Percentiles rank a stretch among this genome's conserved stretches.
phyloP scores from a whole-genome alignment of 2,113 vertebrate genomes.

The Aspiorhynchus laticeps region DNA sequence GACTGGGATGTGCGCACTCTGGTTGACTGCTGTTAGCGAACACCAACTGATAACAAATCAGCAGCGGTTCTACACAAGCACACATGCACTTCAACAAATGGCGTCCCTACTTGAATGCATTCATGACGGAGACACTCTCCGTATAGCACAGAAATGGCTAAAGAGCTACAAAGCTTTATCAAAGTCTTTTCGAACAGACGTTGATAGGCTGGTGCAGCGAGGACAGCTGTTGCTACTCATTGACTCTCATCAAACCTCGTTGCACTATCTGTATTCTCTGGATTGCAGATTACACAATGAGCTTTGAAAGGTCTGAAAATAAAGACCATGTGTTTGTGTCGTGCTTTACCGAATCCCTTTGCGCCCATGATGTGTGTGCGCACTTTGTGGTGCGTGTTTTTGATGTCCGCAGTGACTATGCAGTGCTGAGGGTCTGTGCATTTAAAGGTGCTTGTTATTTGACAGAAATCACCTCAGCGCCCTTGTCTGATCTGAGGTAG shows the following conservation, averaged over 20 bases:
- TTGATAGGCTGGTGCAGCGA: background rate
- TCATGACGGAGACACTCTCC: background rate
- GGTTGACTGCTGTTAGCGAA: constrained; percentile 17
- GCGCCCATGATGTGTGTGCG: background rate
- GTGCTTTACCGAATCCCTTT: background rate
- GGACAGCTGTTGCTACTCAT: constrained; percentile 40
- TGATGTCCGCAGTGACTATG: constrained; percentile 12
- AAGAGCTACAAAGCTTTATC: constrained; percentile 22
- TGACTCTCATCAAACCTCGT: constrained; percentile 38
- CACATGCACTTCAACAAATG: constrained; percentile 22
- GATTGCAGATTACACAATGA: constrained; percentile 38
- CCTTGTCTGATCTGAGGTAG: constrained; percentile 62
- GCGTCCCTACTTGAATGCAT: background rate
- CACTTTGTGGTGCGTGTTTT: background rate
- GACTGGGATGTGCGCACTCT: constrained; percentile 2
- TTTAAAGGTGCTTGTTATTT: constrained; percentile 19
- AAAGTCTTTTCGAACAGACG: constrained; percentile 13
- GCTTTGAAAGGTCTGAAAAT: constrained; percentile 15
- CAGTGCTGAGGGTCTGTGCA: background rate
- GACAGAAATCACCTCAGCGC: constrained; percentile 43
- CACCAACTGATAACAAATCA: constrained; percentile 9
- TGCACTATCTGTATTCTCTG: constrained; percentile 23
- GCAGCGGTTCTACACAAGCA: background rate
- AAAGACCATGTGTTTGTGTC: background rate
- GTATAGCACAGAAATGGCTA: constrained; percentile 16